Percentiles rank a stretch among this genome's conserved stretches.
These are phyloP conservation scores for Uromys caudimaculatus DNA, from an alignment of 2,797 vertebrate genomes.

Conservation along the genomic window DNA sequence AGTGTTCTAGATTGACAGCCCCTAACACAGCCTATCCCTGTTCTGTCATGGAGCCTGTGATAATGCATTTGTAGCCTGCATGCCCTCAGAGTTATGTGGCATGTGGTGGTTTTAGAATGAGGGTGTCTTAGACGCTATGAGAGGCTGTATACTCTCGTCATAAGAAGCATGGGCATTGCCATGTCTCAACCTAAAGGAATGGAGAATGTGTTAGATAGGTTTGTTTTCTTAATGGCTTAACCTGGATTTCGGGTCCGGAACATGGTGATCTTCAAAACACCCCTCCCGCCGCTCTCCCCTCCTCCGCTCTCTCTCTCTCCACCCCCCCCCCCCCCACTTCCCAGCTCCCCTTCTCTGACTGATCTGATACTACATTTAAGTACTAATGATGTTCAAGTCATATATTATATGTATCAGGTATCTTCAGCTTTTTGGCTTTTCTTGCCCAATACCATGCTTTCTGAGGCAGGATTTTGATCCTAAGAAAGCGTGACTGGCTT, in stretches of 20 bases:
- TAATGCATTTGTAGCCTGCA: neutral
- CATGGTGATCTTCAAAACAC: conserved; percentile 4
- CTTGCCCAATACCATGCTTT: neutral
- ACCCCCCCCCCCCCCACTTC: neutral
- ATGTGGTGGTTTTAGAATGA: conserved; percentile 13
- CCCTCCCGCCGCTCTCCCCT: neutral
- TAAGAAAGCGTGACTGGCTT: neutral
- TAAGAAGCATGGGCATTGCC: neutral
- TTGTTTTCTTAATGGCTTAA: neutral
- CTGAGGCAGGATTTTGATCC: conserved; percentile 3
- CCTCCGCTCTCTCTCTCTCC: neutral
- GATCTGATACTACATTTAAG: neutral
- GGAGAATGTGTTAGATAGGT: neutral
- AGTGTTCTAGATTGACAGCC: neutral
- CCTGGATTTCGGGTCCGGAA: neutral
- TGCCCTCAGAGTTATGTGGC: neutral
- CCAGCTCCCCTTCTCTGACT: too few species aligned
- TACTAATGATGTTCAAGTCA: neutral
- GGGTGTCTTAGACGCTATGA: neutral
- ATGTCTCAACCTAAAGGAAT: conserved; percentile 5
- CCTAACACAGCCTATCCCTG: neutral
- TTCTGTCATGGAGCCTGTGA: neutral
- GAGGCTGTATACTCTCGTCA: neutral
- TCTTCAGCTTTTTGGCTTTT: conserved; percentile 27
- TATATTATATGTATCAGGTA: neutral